phyloP scores from a whole-genome alignment of 2,113 vertebrate genomes.

The Gorsachius goisagi region DNA sequence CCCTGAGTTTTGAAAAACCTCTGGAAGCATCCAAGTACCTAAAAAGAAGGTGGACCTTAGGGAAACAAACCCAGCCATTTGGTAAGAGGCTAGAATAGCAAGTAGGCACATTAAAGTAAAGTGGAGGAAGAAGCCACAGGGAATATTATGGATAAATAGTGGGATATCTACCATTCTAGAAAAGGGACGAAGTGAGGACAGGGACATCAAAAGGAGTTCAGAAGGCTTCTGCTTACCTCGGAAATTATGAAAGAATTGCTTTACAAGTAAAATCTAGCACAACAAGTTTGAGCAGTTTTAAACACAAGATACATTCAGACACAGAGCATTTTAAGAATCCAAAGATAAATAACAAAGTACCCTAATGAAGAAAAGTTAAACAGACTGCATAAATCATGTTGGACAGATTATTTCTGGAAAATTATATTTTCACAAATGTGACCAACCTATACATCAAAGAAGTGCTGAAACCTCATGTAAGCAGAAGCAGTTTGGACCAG shows the following conservation, averaged over 20 bases:
- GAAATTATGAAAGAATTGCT: neutral
- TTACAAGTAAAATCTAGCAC: neutral
- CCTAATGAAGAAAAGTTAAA: neutral
- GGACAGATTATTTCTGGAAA: neutral
- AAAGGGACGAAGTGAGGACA: neutral
- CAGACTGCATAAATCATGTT: neutral
- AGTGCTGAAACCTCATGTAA: neutral
- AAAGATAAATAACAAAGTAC: neutral
- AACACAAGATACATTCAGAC: neutral
- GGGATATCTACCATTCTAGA: neutral
- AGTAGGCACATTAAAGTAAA: neutral
- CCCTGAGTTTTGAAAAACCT: neutral
- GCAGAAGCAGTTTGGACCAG: slow-evolving; percentile 12
- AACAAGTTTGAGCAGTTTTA: neutral
- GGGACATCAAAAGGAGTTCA: neutral
- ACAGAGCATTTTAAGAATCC: neutral
- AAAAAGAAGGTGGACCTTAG: neutral
- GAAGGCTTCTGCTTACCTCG: neutral
- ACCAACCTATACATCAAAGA: neutral
- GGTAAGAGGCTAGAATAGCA: neutral
- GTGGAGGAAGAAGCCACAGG: neutral
- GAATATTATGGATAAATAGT: neutral
- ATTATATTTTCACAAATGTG: neutral
- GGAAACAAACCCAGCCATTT: neutral
- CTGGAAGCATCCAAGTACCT: neutral